A percentile compares a stretch with the other conserved stretches of the same genome.
Evolutionary conservation across 2,888 invertebrate genomes (phyloP).

Genomic region (Tetheella fluctuosa): DNA sequence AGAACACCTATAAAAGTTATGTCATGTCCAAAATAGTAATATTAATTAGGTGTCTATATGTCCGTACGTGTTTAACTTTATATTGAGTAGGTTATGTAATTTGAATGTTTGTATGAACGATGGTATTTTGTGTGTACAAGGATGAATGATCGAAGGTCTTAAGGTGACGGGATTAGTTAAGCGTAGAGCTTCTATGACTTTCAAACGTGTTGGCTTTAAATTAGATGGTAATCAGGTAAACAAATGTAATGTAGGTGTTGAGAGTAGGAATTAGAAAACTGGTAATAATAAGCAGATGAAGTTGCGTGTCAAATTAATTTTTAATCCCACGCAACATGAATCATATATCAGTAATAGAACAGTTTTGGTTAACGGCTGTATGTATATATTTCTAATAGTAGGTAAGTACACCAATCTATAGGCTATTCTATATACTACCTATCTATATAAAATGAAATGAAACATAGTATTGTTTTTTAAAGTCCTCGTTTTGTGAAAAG

Average conservation of each 20-base stretch:
- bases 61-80: conserved; percentile 13
- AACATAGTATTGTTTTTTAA: too few species aligned
- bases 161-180: conserved; percentile 4
- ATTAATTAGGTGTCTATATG: conserved; percentile 28
- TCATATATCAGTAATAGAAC: not conserved
- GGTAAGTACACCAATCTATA: too few species aligned
- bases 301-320: not conserved
- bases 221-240: conserved; percentile 2
- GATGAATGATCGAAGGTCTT: conserved; percentile 10
- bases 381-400: not conserved
- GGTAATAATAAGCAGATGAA: not conserved
- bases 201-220: conserved; percentile 4
- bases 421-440: too few species aligned
- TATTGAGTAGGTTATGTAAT: conserved; percentile 17
- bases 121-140: conserved; percentile 6
- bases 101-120: not conserved
- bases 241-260: not conserved
- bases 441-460: too few species aligned
- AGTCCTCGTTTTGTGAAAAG: too few species aligned
- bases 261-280: not conserved
- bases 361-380: not conserved
- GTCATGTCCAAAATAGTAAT: conserved; percentile 32
- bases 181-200: not conserved
- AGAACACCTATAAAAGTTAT: conserved; percentile 28
- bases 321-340: not conserved